These are phyloP conservation scores for Scaptomyza tumidula DNA, from an alignment of 2,888 invertebrate genomes.

Conservation along the genomic window DNA sequence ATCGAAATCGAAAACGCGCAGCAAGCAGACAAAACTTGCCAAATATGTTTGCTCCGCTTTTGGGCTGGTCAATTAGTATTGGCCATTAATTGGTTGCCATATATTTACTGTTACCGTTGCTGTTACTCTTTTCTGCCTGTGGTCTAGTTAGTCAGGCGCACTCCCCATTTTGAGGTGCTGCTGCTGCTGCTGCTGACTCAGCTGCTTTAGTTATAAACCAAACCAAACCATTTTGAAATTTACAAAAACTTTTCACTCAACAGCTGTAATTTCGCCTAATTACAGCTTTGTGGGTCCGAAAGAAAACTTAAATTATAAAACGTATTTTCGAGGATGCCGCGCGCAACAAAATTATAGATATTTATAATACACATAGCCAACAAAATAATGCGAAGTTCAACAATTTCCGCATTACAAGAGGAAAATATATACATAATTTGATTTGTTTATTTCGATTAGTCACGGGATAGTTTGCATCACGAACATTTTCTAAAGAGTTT, in stretches of 20 bases:
- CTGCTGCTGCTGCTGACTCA: neutral
- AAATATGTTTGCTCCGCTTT: constrained; percentile 1
- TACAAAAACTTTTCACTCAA: constrained; percentile 32
- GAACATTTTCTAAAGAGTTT: neutral
- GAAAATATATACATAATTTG: constrained; percentile 2
- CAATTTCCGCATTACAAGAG: constrained; percentile 35
- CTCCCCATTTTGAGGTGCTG: constrained; percentile 8
- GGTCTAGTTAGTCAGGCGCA: neutral
- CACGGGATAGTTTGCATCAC: constrained; percentile 11
- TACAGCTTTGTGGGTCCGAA: constrained; percentile 24
- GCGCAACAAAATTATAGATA: constrained; percentile 21
- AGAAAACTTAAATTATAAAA: constrained; percentile 34
- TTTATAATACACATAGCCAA: constrained; percentile 15
- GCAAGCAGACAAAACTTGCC: neutral
- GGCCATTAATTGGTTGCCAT: constrained; percentile 33
- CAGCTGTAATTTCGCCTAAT: constrained; percentile 42
- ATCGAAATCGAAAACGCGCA: constrained; percentile 41
- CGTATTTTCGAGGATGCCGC: constrained; percentile 40
- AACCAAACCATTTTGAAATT: constrained; percentile 55
- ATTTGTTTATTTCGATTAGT: constrained; percentile 13
- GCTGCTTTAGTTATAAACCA: constrained; percentile 25
- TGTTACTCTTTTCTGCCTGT: too few relatives aligned
- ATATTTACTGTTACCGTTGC: too few relatives aligned
- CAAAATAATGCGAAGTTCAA: constrained; percentile 35
- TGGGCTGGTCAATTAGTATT: constrained; percentile 34